Conservation (phyloP, 2,888 invertebrate species). For the Athrips mouffetella region DNA sequence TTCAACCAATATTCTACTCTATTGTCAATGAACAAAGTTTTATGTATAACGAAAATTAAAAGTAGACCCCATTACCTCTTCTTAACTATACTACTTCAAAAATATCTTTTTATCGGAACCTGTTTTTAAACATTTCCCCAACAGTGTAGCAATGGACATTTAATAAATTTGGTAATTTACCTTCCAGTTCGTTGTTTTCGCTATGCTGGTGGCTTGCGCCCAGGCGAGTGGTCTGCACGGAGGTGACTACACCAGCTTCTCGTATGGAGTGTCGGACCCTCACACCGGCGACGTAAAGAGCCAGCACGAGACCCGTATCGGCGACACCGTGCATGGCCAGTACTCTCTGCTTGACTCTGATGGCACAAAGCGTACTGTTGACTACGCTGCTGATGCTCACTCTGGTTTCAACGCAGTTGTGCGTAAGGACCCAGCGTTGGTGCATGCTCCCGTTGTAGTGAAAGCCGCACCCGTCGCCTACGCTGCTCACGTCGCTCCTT, state of each 20-base stretch:
- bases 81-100: no score
- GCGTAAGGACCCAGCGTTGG: slow-evolving; percentile 50
- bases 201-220: slow-evolving; percentile 3
- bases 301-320: slow-evolving; percentile 57
- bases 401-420: slow-evolving; percentile 66
- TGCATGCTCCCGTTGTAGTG: slow-evolving; percentile 37
- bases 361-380: slow-evolving; percentile 59
- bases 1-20: no score
- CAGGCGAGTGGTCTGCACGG: not conserved
- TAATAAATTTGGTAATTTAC: not conserved
- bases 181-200: slow-evolving; percentile 9
- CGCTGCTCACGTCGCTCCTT: slow-evolving; percentile 16
- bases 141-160: not conserved
- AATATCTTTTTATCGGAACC: no score
- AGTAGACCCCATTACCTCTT: no score
- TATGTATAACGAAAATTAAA: no score
- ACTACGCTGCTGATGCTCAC: slow-evolving; percentile 60
- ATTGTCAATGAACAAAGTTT: no score
- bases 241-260: slow-evolving; percentile 33
- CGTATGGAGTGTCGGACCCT: slow-evolving; percentile 62
- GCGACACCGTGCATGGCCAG: slow-evolving; percentile 62
- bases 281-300: slow-evolving; percentile 64
- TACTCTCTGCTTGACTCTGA: slow-evolving; percentile 63
- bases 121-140: no score
- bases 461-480: slow-evolving; percentile 24